Conservation (phyloP, 2,797 vertebrate genomes). For the Botia kubotai region DNA sequence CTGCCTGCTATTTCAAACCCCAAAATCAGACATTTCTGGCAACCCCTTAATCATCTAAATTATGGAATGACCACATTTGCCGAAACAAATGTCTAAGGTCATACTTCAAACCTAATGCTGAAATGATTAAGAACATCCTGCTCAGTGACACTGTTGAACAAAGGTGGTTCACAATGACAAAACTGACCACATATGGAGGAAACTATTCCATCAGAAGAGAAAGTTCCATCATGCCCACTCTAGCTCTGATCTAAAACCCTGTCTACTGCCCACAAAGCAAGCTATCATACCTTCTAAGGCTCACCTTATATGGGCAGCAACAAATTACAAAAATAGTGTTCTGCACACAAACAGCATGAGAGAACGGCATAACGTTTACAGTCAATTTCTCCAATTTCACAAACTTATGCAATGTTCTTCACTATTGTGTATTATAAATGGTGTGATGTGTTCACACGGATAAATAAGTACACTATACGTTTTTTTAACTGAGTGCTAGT, state of each 20-base stretch:
- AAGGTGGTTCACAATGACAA: not conserved
- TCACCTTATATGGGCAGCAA: not conserved
- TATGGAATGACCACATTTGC: conserved; percentile 29
- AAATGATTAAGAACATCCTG: conserved; percentile 50
- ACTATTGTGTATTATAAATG: not conserved
- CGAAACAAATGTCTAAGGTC: conserved; percentile 32
- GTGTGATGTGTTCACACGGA: not conserved
- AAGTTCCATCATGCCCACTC: not conserved
- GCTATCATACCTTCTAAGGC: not conserved
- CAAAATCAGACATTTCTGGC: conserved; percentile 37
- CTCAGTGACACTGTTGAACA: conserved; percentile 5
- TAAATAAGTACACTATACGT: too few relatives aligned
- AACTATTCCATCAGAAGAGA: not conserved
- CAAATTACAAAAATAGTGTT: conserved; percentile 2
- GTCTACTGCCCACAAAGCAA: not conserved
- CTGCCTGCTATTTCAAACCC: conserved; percentile 47
- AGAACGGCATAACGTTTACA: not conserved
- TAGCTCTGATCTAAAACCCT: not conserved
- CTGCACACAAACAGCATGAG: not conserved
- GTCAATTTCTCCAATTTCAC: not conserved
- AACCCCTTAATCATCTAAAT: conserved; percentile 38
- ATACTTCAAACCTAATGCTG: conserved; percentile 7
- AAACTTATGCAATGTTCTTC: not conserved
- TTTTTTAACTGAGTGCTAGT: too few relatives aligned
- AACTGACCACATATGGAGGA: not conserved